These are phyloP conservation scores for Cichladusa arquata DNA, from an alignment of 2,113 vertebrate species.

Conservation along the genomic window DNA sequence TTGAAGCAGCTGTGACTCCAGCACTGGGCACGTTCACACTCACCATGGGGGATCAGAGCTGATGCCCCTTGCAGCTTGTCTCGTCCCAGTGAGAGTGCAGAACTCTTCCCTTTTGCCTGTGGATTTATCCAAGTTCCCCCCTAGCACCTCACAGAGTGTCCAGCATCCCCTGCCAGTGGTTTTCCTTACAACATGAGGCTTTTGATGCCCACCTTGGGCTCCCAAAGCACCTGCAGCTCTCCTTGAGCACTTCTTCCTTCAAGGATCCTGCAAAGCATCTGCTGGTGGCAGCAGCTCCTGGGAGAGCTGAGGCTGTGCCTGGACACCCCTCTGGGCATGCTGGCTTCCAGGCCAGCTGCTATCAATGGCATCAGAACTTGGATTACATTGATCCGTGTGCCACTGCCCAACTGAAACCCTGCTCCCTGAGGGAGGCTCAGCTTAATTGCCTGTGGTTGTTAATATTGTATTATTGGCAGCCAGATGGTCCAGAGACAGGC, in stretches of 20 bases:
- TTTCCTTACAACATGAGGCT: neutral
- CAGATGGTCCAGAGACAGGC: slow-evolving; percentile 57
- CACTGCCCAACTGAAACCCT: slow-evolving; percentile 55
- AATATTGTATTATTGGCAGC: slow-evolving; percentile 67
- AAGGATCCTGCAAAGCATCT: neutral
- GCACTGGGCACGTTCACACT: neutral
- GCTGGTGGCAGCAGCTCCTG: neutral
- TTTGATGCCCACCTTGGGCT: neutral
- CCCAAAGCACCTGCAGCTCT: neutral
- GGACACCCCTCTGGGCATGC: neutral
- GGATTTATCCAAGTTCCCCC: neutral
- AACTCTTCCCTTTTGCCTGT: neutral
- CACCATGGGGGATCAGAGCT: neutral
- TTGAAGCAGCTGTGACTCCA: neutral
- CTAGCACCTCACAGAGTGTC: neutral
- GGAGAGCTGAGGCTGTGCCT: neutral
- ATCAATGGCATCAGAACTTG: neutral
- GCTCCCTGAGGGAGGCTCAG: slow-evolving; percentile 43
- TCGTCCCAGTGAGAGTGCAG: neutral
- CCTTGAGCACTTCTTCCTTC: neutral
- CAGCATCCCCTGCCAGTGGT: neutral
- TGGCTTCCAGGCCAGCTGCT: neutral
- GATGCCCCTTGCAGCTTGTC: neutral
- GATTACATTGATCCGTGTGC: slow-evolving; percentile 22
- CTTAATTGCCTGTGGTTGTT: slow-evolving; percentile 59